Conservation (phyloP, 2,113 vertebrate species). For the Ploceus nigricollis region DNA sequence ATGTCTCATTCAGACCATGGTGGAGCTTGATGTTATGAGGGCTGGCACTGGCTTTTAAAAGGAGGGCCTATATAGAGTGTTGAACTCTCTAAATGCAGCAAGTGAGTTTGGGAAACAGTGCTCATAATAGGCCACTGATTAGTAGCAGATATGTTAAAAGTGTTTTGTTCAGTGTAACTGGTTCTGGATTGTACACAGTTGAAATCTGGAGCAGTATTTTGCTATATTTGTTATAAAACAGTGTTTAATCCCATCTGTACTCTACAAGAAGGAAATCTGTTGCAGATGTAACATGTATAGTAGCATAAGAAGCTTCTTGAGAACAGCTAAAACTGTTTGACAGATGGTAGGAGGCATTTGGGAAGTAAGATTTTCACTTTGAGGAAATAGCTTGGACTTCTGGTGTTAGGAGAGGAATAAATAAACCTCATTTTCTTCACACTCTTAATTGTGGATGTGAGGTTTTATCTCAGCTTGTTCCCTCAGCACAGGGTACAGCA, state of each 20-base stretch:
- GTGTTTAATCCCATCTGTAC: conserved; percentile 55
- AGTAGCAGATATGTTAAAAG: not conserved
- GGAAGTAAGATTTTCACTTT: not conserved
- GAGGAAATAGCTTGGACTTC: conserved; percentile 14
- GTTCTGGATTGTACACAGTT: not conserved
- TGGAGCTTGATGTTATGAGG: not conserved
- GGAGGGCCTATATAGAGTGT: not conserved
- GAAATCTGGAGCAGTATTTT: conserved; percentile 23
- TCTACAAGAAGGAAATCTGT: conserved; percentile 49
- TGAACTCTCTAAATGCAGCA: not conserved
- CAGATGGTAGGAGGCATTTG: conserved; percentile 54
- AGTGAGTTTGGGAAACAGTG: not conserved
- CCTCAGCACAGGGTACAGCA: not conserved
- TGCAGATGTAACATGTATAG: conserved; percentile 2
- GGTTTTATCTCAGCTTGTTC: not conserved
- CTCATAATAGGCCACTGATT: not conserved
- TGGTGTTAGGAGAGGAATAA: conserved; percentile 2
- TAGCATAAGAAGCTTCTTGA: conserved; percentile 24
- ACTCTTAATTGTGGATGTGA: not conserved
- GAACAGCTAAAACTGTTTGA: conserved; percentile 20
- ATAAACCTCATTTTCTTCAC: not conserved
- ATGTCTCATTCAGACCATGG: not conserved
- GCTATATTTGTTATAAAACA: conserved; percentile 49
- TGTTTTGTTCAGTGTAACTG: not conserved
- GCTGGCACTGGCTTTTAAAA: not conserved